These are phyloP conservation scores for Pristiophorus japonicus DNA, from an alignment of 2,113 vertebrate species.

Conservation along the genomic window DNA sequence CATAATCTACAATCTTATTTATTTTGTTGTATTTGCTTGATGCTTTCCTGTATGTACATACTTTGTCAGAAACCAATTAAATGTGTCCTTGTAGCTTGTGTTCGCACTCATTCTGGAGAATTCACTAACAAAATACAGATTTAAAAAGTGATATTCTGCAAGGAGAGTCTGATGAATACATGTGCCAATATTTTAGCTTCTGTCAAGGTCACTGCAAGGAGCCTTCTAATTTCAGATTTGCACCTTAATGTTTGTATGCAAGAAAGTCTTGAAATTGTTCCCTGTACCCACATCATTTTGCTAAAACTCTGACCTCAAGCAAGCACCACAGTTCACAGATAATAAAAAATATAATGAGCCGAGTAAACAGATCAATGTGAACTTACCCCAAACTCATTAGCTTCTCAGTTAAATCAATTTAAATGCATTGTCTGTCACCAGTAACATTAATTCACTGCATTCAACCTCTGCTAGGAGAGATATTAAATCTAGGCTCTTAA, in stretches of 20 bases:
- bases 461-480: background rate
- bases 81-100: background rate
- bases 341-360: conserved; percentile 31
- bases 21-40: background rate
- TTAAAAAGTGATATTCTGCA: background rate
- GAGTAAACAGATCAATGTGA: conserved; percentile 32
- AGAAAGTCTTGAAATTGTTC: conserved; percentile 15
- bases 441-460: conserved; percentile 9
- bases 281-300: background rate
- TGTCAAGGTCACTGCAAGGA: background rate
- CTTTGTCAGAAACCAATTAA: background rate
- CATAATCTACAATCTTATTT: background rate
- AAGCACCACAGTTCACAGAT: background rate
- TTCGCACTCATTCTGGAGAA: background rate
- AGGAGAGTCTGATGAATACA: background rate
- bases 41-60: background rate
- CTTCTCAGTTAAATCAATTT: conserved; percentile 28
- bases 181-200: conserved; percentile 5
- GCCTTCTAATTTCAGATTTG: background rate
- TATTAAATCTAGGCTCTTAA: conserved; percentile 12
- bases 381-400: conserved; percentile 34
- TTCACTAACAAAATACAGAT: background rate
- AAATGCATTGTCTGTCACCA: conserved; percentile 17
- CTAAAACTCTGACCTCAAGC: conserved; percentile 21
- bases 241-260: background rate